Conservation (phyloP, 1,140 invertebrate genomes). For the Manduca sexta region DNA sequence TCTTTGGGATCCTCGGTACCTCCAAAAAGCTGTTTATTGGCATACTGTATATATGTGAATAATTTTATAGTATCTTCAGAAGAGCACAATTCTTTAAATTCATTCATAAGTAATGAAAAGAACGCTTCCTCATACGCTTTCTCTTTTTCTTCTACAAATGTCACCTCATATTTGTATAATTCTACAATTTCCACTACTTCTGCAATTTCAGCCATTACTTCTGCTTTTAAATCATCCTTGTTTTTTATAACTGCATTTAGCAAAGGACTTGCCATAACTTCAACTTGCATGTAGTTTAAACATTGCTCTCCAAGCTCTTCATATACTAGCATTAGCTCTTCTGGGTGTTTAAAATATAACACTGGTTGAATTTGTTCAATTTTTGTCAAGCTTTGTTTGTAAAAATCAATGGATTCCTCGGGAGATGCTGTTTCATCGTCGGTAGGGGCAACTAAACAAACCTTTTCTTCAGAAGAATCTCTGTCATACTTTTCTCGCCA, state of each 20-base stretch:
- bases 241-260: constrained; percentile 9
- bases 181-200: constrained; percentile 12
- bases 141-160: constrained; percentile 19
- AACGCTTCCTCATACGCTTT: constrained; percentile 14
- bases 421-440: not conserved
- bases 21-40: constrained; percentile 15
- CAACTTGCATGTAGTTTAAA: constrained; percentile 27
- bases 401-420: not conserved
- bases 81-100: constrained; percentile 19
- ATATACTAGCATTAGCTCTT: constrained; percentile 14
- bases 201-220: constrained; percentile 8
- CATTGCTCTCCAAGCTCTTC: constrained; percentile 21
- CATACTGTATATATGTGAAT: constrained; percentile 26
- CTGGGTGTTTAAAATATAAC: constrained; percentile 24
- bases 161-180: constrained; percentile 10
- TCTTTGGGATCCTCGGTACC: constrained; percentile 22
- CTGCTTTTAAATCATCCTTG: constrained; percentile 10
- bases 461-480: too few species aligned
- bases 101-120: constrained; percentile 14
- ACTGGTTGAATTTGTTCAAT: constrained; percentile 5
- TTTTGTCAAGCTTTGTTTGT: not conserved
- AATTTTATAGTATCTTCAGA: constrained; percentile 25
- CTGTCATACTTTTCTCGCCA: constrained; percentile 9
- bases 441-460: too few species aligned
- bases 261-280: constrained; percentile 12